phyloP scores from a whole-genome alignment of 2,113 vertebrate species.

The Nymphicus hollandicus region DNA sequence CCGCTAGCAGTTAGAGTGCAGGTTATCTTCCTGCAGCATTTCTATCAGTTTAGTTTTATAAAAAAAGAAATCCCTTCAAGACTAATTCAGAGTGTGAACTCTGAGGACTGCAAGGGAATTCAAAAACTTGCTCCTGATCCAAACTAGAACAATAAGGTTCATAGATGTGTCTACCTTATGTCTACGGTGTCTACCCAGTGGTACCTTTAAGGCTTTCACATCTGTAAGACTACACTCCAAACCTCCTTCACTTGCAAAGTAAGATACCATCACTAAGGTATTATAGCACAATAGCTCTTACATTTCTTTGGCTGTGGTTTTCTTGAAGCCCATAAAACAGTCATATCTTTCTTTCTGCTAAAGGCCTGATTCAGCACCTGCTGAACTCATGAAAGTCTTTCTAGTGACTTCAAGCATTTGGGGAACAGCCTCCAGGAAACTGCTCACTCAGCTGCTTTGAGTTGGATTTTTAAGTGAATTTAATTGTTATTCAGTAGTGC shows the following conservation, averaged over 20 bases:
- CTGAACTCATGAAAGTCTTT: neutral
- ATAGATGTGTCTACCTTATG: neutral
- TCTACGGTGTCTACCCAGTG: neutral
- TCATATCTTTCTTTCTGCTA: neutral
- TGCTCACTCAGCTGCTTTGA: neutral
- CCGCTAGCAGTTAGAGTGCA: neutral
- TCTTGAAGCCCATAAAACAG: neutral
- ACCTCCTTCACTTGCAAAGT: neutral
- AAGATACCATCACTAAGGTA: neutral
- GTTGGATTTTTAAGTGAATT: neutral
- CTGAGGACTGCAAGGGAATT: neutral
- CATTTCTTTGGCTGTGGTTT: neutral
- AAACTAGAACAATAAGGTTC: neutral
- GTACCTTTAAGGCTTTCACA: neutral
- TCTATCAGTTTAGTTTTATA: neutral
- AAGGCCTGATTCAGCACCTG: neutral
- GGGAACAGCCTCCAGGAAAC: neutral
- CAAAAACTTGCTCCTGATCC: neutral
- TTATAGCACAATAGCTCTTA: neutral
- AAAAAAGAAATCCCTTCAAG: neutral
- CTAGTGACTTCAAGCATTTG: neutral
- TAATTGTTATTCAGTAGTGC: neutral
- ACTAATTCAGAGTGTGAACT: neutral
- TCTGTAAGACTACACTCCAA: neutral
- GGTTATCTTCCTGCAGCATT: neutral